These are phyloP conservation scores for Romanogobio albipinnatus DNA, from an alignment of 2,113 vertebrate genomes.

Conservation along the genomic window DNA sequence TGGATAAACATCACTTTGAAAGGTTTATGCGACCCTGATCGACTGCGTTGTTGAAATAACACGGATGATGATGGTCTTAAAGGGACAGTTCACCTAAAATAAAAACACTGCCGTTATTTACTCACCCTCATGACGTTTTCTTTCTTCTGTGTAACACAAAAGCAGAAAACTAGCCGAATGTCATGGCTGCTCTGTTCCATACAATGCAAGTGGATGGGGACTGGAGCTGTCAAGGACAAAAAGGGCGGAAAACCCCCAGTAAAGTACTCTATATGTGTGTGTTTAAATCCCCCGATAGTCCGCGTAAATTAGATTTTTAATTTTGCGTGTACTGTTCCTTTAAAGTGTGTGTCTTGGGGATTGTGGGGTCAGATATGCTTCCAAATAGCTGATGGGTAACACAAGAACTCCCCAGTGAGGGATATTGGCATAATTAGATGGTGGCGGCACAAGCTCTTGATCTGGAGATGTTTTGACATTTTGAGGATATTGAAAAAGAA, in stretches of 20 bases:
- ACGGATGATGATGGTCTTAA: slow-evolving; percentile 7
- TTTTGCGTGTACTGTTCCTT: slow-evolving; percentile 23
- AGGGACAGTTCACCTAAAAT: slow-evolving; percentile 19
- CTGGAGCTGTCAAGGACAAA: too few species aligned
- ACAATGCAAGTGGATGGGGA: too few species aligned
- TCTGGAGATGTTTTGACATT: background rate
- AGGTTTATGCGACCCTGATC: background rate
- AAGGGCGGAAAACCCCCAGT: too few species aligned
- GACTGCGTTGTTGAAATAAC: background rate
- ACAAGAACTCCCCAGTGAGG: slow-evolving; percentile 68
- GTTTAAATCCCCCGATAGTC: too few species aligned
- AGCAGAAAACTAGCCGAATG: background rate
- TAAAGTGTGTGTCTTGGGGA: slow-evolving; percentile 58
- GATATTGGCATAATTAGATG: slow-evolving; percentile 59
- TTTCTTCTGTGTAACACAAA: background rate
- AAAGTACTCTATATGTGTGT: too few species aligned
- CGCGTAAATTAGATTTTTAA: background rate
- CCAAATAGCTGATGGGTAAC: slow-evolving; percentile 75
- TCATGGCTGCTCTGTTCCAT: too few species aligned
- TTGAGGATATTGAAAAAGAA: too few species aligned
- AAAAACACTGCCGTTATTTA: background rate
- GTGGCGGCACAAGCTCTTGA: slow-evolving; percentile 13
- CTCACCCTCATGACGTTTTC: background rate
- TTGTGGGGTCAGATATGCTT: slow-evolving; percentile 69
- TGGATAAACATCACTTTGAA: background rate